Evolutionary conservation across 1,140 invertebrate species (phyloP), one percentile per base, ranked within the genome.

Genomic region (Hypothenemus hampei): DNA sequence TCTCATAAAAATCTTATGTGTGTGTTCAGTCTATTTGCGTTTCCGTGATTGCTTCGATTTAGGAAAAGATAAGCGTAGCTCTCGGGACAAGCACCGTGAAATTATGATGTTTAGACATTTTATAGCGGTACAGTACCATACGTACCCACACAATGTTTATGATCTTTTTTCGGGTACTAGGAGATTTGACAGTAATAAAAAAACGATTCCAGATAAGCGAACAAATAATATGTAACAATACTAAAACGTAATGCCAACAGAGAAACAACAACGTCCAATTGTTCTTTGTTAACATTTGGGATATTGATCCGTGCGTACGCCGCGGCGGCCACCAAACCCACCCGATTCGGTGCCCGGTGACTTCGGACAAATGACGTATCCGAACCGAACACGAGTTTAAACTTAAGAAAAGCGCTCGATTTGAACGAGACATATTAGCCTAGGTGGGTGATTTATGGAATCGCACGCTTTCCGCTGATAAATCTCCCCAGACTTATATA

Each of bases 321-420:
- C n/a, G n/a, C 10, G 40, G 18, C 35, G 47, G 47, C 55, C 55
- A 33, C 55, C 55, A 45, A 45, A 19, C 55, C 55, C 47, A 46
- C 55, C 55, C 47, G 55, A 57, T 51, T 50, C 33, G 29, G 43
- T 40, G 8, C 22, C 31, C 46, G 41, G 37, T 57, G 55, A 57
- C 55, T 57, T 57, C 47, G 48, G 41, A 57, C 47, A 57, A 57
- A 57, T 57, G 46, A 57, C 55, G 40, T 50, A 50, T 51, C 39
- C 48, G 33, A 33, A 37, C 21, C 48, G 49, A 60, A 60, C 58
- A 60, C 48, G 54, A 44, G 33, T 60, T 60, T 52, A 47, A 51
- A 57, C 58, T 60, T 60, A 60, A 60, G 53, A 51, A 47, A 48
- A 51, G 36, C 53, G 58, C 44, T 49, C 58, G 53, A 57, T 60